Base-by-base conservation (phyloP, 1,140 invertebrate genomes). In the Conopomorpha cramerella region DNA sequence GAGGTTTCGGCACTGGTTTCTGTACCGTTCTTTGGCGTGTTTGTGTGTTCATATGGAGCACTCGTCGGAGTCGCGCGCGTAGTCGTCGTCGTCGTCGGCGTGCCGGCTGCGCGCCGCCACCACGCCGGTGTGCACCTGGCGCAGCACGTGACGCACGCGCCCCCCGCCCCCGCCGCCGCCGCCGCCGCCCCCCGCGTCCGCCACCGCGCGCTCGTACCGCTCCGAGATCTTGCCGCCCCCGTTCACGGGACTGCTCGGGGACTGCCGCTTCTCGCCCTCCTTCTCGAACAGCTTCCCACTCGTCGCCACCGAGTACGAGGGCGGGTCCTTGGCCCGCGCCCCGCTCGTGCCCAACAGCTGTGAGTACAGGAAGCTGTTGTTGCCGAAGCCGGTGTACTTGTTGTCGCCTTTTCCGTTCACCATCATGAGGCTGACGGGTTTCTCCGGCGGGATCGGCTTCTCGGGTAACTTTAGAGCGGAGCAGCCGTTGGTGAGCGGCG, bases 51-150 rank as follows among this genome's bases (percentile, higher is more conserved):
- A 79, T 49, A 78, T 79, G 45, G 77, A 79, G 51, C 81, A 83
- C 40, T 84, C 82, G 47, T 83, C 82, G 48, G 81, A 82, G 45
- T 84, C 82, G 6, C 78, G 70, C 14, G 82, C 81, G 47, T 82
- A 80, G 40, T 82, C 80, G 3, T 64, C 78, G 23, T 80, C 72
- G 3, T 80, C 78, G n/a, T 79, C 79, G 3, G 76, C 63, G 12
- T 59, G 45, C 0, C 43, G 43, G 2, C 40, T 39, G 8, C 14
- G 40, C n/a, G 26, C 57, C 41, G 61, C 63, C 1, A 76, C 71
- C 14, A 72, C 50, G 2, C 71, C 71, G 3, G 71, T 72, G 28
- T 63, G 59, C 8, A 77, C 77, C 41, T 76, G 68, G 35, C 73
- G 73, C 44, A 78, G 76, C n/a, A 77, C 19, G n/a, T n/a, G 40